phyloP scores from a whole-genome alignment of 2,113 vertebrate species.

The Zosterops lateralis region DNA sequence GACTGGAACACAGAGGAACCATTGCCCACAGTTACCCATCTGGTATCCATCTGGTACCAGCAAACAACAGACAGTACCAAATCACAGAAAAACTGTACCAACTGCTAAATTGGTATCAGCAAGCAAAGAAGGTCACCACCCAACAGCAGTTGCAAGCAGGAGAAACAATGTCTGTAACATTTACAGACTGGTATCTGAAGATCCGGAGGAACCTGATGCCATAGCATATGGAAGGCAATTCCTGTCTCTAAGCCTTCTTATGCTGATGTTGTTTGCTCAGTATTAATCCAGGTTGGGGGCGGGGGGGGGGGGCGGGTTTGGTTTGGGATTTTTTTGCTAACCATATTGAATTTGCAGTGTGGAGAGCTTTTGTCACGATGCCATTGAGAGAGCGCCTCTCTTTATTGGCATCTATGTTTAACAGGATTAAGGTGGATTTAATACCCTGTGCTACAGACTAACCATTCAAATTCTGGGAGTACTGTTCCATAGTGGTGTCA shows the following conservation, averaged over 20 bases:
- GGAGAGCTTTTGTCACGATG: constrained; percentile 26
- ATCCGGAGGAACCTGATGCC: constrained; percentile 6
- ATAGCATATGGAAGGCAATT: constrained; percentile 54
- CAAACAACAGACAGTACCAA: constrained; percentile 75
- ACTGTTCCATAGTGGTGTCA: constrained; percentile 37
- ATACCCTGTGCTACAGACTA: constrained; percentile 4
- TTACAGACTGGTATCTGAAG: constrained; percentile 46
- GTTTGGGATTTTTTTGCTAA: not conserved
- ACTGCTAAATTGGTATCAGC: constrained; percentile 71
- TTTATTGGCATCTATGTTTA: constrained; percentile 44
- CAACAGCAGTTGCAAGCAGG: constrained; percentile 44
- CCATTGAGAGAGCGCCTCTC: not conserved
- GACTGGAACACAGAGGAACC: constrained; percentile 61
- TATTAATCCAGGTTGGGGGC: constrained; percentile 26
- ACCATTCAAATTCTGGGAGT: constrained; percentile 32
- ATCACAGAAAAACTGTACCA: constrained; percentile 71
- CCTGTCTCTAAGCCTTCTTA: constrained; percentile 17
- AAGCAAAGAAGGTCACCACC: constrained; percentile 69
- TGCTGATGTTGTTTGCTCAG: constrained; percentile 56
- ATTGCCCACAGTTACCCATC: constrained; percentile 77
- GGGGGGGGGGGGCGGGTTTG: not conserved
- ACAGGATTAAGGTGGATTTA: constrained; percentile 58
- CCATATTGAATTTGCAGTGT: not conserved
- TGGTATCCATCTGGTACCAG: constrained; percentile 79
- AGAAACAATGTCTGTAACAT: constrained; percentile 63